Evolutionary conservation across 2,888 invertebrate species (phyloP).

Genomic region (Phania funesta): DNA sequence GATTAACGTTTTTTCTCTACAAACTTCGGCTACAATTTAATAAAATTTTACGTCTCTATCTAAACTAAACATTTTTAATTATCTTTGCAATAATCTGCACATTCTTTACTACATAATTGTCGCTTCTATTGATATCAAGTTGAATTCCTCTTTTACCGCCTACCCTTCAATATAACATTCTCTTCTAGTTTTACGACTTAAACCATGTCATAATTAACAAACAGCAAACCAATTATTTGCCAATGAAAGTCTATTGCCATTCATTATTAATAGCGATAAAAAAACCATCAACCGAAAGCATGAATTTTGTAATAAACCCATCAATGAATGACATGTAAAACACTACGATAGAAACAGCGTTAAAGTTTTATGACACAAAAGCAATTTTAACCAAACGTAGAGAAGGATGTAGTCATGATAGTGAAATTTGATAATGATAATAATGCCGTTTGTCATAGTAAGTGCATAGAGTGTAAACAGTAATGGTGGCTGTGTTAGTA

Average conservation of each 20-base stretch:
- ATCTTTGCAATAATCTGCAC: neutral
- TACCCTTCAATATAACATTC: neutral
- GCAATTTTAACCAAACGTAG: constrained; percentile 4
- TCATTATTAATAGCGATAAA: constrained; percentile 1
- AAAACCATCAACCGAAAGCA: neutral
- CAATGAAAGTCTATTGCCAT: constrained; percentile 11
- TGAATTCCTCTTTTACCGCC: neutral
- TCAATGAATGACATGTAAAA: constrained; percentile 13
- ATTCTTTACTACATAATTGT: no score
- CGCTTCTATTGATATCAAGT: no score
- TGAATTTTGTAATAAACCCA: constrained; percentile 37
- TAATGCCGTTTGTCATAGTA: neutral
- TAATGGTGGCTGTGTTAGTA: neutral
- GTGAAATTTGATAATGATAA: neutral
- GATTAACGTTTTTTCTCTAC: no score
- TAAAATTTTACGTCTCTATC: no score
- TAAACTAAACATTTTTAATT: neutral
- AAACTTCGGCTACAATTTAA: no score
- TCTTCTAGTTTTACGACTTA: constrained; percentile 8
- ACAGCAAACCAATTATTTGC: constrained; percentile 37
- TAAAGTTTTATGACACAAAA: constrained; percentile 15
- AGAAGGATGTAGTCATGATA: neutral
- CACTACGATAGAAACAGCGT: neutral
- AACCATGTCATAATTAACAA: constrained; percentile 38
- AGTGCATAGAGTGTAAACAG: neutral